phyloP scores from a whole-genome alignment of 2,888 invertebrate genomes.

The Pedicia rivosa region DNA sequence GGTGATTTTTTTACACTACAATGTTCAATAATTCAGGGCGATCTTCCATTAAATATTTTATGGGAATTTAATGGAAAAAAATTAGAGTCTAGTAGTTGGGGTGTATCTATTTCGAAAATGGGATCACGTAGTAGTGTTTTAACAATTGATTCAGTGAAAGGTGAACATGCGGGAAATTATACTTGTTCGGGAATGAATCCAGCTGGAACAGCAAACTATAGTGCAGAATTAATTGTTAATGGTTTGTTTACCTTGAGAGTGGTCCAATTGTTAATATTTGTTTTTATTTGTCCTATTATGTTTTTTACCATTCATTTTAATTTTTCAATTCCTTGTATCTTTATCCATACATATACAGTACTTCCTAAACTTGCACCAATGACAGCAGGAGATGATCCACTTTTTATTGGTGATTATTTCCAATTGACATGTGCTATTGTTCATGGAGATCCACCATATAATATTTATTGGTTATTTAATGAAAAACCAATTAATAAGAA shows the following conservation, averaged over 20 bases:
- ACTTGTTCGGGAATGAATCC: conserved; percentile 48
- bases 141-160: conserved; percentile 44
- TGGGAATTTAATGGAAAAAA: conserved; percentile 48
- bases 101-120: conserved; percentile 32
- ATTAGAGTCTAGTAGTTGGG: conserved; percentile 32
- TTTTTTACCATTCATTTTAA: conserved; percentile 11
- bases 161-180: conserved; percentile 50
- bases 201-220: conserved; percentile 45
- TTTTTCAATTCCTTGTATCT: conserved; percentile 3
- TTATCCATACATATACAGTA: conserved; percentile 30
- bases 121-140: conserved; percentile 41
- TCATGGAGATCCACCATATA: conserved; percentile 65
- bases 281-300: conserved; percentile 6
- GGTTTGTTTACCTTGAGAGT: too few relatives aligned
- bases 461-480: conserved; percentile 61
- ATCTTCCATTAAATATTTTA: conserved; percentile 57
- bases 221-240: conserved; percentile 46
- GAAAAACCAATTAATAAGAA: conserved; percentile 20
- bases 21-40: conserved; percentile 60
- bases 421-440: conserved; percentile 48
- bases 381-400: conserved; percentile 48
- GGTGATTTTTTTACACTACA: conserved; percentile 50
- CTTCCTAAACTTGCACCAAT: conserved; percentile 45
- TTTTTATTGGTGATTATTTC: conserved; percentile 43
- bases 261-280: conserved; percentile 53